Evolutionary conservation across 2,113 vertebrate genomes (phyloP), one percentile per base, ranked within the genome.

Genomic region (Cinclus cinclus): DNA sequence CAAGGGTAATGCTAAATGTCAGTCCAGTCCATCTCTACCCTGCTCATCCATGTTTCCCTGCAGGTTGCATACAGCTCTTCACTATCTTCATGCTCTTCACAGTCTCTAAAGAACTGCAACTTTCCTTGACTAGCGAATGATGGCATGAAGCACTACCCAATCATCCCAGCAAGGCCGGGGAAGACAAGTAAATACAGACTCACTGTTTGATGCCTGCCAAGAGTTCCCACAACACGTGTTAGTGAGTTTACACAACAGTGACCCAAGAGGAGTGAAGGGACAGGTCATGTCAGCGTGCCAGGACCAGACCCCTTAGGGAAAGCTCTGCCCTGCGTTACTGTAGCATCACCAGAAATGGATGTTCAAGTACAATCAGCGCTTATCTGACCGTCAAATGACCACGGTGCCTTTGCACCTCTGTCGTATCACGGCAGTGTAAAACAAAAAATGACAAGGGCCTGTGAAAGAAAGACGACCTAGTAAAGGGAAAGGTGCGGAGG

Each of bases 371-470:
- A 94, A 69, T 19, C 44, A 56, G 70, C 1, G 4, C 69, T 91
- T 67, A 70, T 94, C 79, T 62, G 81, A 55, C 58, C 52, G 77
- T 62, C 78, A 78, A 79, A 59, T 55, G 84, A 83, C 86, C 96
- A 81, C 44, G 4, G 49, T 81, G 88, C 74, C 87, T 75, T 86
- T 83, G 91, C 56, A 95, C 50, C 71, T 88, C 75, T 41, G 39
- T 47, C 78, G 14, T 23, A 64, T 42, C 74, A 58, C 5, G 8
- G 62, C 27, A 31, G 75, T 0, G 2, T 68, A 14, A 60, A 93
- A 63, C 68, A 73, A 65, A 83, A 79, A 82, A 85, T 24, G 84
- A 92, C 95, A 94, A 96, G 95, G 83, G 91, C 56, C 81, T 39
- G 8, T 6, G 42, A 68, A 69, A 74, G 44, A 74, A 83, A 92